phyloP scores from a whole-genome alignment of 2,888 invertebrate species.

The Aproaerema taeniolella region DNA sequence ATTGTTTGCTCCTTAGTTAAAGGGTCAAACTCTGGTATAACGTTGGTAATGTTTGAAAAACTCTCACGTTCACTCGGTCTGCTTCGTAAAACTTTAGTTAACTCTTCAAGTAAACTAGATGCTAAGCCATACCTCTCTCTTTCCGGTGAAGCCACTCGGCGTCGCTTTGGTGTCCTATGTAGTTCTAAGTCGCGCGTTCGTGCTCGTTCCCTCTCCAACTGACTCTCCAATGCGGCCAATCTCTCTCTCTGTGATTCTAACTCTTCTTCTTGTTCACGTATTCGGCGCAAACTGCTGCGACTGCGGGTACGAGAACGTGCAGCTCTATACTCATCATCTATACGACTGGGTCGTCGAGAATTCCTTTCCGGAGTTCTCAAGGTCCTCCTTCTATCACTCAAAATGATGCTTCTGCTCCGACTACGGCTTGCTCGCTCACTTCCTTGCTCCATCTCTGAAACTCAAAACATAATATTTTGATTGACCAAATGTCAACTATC shows the following conservation, averaged over 20 bases:
- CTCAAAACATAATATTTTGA: too few relatives aligned
- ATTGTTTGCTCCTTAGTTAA: constrained; percentile 19
- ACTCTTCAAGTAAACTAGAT: background rate
- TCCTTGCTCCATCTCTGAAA: background rate
- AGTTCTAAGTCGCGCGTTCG: background rate
- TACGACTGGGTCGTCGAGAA: background rate
- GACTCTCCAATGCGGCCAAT: background rate
- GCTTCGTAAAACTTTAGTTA: background rate
- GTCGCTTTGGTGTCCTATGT: background rate
- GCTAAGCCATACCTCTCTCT: background rate
- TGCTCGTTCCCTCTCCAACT: background rate
- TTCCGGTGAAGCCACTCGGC: background rate
- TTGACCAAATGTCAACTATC: too few relatives aligned
- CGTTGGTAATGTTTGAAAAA: background rate
- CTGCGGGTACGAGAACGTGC: background rate
- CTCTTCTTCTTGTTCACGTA: background rate
- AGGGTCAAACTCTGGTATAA: constrained; percentile 17
- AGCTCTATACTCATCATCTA: background rate
- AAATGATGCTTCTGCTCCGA: background rate
- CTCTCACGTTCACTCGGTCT: constrained; percentile 1
- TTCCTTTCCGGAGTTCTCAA: background rate
- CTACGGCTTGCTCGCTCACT: background rate
- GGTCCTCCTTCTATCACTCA: background rate
- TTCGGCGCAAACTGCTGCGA: background rate
- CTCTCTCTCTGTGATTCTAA: background rate